Evolutionary conservation across 2,888 invertebrate genomes (phyloP).

Genomic region (Morpho helenor): DNA sequence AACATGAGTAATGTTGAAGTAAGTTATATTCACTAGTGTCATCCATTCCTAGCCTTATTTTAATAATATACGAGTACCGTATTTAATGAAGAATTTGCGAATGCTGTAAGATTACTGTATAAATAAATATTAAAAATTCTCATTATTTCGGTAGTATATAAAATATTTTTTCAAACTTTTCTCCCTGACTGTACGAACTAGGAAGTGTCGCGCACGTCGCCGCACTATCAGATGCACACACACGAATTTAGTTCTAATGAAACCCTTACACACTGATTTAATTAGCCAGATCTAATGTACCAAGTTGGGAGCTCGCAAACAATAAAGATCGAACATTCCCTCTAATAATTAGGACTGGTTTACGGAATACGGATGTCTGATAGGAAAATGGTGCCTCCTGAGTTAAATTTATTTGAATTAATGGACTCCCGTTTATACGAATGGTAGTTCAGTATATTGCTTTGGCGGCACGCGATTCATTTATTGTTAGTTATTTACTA

Average conservation of each 20-base stretch:
- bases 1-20: no score
- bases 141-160: no score
- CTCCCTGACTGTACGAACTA: slow-evolving; percentile 26
- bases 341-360: slow-evolving; percentile 70
- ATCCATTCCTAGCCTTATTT: no score
- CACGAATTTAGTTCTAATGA: slow-evolving; percentile 73
- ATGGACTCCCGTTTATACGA: slow-evolving; percentile 61
- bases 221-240: slow-evolving; percentile 66
- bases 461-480: slow-evolving; percentile 22
- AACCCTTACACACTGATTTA: slow-evolving; percentile 52
- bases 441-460: slow-evolving; percentile 31
- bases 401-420: slow-evolving; percentile 65
- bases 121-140: background rate
- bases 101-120: no score
- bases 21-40: no score
- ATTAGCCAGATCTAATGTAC: slow-evolving; percentile 63
- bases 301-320: slow-evolving; percentile 42
- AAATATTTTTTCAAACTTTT: slow-evolving; percentile 12
- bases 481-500: slow-evolving; percentile 18
- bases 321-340: slow-evolving; percentile 74
- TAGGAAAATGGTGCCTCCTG: slow-evolving; percentile 51
- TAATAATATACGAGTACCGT: no score
- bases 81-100: no score
- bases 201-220: slow-evolving; percentile 37
- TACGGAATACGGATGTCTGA: slow-evolving; percentile 46